A percentile compares a stretch with the other conserved stretches of the same genome.
phyloP scores from a whole-genome alignment of 2,113 vertebrate species.

The Stegastes partitus region DNA sequence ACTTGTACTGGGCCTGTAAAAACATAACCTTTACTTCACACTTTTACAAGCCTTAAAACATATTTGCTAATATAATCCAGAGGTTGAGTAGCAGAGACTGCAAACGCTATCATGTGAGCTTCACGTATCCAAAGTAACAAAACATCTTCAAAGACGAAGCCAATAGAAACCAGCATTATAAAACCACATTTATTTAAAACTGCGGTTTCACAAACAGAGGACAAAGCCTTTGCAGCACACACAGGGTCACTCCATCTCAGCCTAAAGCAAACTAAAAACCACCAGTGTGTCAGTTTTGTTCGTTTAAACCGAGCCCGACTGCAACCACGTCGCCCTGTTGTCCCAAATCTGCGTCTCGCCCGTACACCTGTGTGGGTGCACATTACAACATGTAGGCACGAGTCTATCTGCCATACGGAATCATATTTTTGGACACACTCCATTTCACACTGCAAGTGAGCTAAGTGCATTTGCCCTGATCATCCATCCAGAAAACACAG shows the following conservation, averaged over 20 bases:
- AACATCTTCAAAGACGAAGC: background rate
- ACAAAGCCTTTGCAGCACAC: constrained; percentile 7
- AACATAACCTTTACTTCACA: too few species aligned
- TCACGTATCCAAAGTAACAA: too few species aligned
- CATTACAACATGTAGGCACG: constrained; percentile 6
- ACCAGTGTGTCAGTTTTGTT: constrained; percentile 49
- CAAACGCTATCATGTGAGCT: too few species aligned
- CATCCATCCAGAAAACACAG: constrained; percentile 57
- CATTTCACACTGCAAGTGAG: constrained; percentile 74
- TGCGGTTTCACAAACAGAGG: background rate
- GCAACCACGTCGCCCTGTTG: constrained; percentile 52
- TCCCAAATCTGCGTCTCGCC: constrained; percentile 49
- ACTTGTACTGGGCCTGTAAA: too few species aligned
- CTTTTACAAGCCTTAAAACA: too few species aligned
- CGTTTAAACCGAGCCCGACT: constrained; percentile 67
- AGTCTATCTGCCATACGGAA: constrained; percentile 43
- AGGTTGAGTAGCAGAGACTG: too few species aligned
- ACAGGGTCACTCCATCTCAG: constrained; percentile 21
- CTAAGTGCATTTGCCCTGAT: constrained; percentile 59
- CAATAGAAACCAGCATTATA: background rate
- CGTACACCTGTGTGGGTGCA: constrained; percentile 9
- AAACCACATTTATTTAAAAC: background rate
- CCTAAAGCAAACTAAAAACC: constrained; percentile 23
- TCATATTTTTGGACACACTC: constrained; percentile 60
- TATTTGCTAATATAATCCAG: too few species aligned